Base-by-base conservation (phyloP, 2,888 invertebrate species). In the Zootermopsis nevadensis region DNA sequence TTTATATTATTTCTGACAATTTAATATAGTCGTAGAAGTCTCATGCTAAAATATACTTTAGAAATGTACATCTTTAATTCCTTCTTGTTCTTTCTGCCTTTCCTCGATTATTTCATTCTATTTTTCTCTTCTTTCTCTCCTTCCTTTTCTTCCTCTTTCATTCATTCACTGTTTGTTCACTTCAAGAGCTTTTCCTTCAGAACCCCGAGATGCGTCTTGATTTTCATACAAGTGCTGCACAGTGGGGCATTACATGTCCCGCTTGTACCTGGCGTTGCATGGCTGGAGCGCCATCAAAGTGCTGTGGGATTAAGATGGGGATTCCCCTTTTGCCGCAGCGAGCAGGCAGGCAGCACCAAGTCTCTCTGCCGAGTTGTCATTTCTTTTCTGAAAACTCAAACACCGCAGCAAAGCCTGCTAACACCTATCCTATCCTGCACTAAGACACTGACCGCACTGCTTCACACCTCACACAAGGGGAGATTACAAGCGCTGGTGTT, bases 321-420 rank as follows among this genome's bases (percentile, higher is more conserved):
- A 77, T 77, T 55, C 77, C 55, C 30, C 69, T 69, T 31, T 33
- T 69, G 33, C 69, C 69, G 19, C 69, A 69, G 27, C 60, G 48
- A 48, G 48, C 19, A 48, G 48, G 48, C 27, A n/a, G 60, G n/a
- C n/a, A n/a, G n/a, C n/a, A n/a, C n/a, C 60, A 60, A 60, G 69
- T 69, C 69, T 31, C 27, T 69, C 15, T 69, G 30, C 19, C 15
- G 69, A 69, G 77, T 82, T 82, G 82, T 77, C 82, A 82, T 82
- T 82, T 82, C 82, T 82, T 82, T 77, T 33, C 19, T 24, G 30
- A 38, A 60, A 60, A 60, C 60, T 60, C 60, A 3, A 74, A 35
- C 67, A 30, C 55, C 48, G 33, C 82, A 27, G 33, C 82, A 38
- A 77, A 66, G 77, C 38, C 48, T 69, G 77, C 79, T 66, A 82